Percentiles rank a stretch among this genome's conserved stretches.
Conservation (phyloP, 2,797 vertebrate species). For the Melanotaenia maccullochi region DNA sequence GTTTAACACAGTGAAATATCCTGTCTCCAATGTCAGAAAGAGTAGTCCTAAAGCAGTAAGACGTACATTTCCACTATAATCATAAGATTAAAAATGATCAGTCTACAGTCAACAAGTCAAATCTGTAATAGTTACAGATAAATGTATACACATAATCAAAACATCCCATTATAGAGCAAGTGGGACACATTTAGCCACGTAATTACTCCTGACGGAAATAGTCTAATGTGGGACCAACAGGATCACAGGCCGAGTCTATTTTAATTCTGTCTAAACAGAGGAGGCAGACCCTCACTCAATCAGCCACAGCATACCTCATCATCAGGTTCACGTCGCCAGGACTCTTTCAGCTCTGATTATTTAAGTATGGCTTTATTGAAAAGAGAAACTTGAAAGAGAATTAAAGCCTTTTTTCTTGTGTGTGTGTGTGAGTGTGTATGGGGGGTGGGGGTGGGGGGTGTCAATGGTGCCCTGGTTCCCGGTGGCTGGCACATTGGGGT, state of each 20-base stretch:
- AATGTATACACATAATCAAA: constrained; percentile 33
- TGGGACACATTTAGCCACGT: constrained; percentile 33
- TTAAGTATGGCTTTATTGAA: constrained; percentile 52
- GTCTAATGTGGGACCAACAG: constrained; percentile 17
- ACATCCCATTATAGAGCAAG: constrained; percentile 19
- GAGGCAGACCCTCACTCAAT: constrained; percentile 34
- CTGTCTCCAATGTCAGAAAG: neutral
- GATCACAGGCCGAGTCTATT: constrained; percentile 33
- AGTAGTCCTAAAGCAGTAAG: neutral
- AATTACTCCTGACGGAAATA: constrained; percentile 35
- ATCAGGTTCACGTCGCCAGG: constrained; percentile 1
- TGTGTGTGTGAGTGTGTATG: too few relatives aligned
- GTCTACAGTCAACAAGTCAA: neutral
- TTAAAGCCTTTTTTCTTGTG: too few relatives aligned
- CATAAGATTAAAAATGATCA: neutral
- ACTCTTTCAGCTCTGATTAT: constrained; percentile 30
- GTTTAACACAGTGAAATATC: neutral
- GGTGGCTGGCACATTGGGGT: too few relatives aligned
- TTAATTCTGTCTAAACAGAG: constrained; percentile 43
- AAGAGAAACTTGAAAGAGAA: constrained; percentile 4
- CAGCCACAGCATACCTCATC: constrained; percentile 42
- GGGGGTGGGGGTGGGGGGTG: too few relatives aligned
- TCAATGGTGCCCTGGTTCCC: too few relatives aligned
- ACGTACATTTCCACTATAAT: neutral
- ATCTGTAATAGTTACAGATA: neutral